A percentile compares a stretch with the other conserved stretches of the same genome.
phyloP scores from a whole-genome alignment of 2,888 invertebrate species.

The Drosophila hamatofila region DNA sequence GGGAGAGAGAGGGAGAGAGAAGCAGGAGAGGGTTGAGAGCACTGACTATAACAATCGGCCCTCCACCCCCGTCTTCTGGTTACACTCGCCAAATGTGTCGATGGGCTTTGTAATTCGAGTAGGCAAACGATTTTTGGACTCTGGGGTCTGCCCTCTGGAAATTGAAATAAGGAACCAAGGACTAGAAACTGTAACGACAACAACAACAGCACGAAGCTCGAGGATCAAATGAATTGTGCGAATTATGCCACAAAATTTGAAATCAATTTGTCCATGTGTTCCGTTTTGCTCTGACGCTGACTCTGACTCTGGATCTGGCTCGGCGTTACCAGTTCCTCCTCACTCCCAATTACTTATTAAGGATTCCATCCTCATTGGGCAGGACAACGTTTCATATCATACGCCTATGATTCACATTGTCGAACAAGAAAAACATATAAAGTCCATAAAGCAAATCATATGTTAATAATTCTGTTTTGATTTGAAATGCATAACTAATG shows the following conservation, averaged over 20 bases:
- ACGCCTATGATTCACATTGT: background rate
- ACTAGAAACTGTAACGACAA: conserved; percentile 49
- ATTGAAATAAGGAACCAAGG: conserved; percentile 33
- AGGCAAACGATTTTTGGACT: conserved; percentile 27
- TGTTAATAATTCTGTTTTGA: background rate
- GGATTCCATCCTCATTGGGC: conserved; percentile 1
- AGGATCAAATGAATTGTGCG: conserved; percentile 74
- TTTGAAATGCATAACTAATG: background rate
- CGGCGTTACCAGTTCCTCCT: background rate
- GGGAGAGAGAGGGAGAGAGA: background rate
- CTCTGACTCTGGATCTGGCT: background rate
- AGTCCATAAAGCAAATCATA: background rate
- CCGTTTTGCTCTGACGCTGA: conserved; percentile 1
- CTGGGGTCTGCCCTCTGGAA: conserved; percentile 28
- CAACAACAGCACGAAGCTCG: conserved; percentile 40
- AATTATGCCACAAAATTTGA: conserved; percentile 82
- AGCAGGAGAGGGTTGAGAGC: conserved; percentile 1
- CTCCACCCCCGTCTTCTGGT: conserved; percentile 2
- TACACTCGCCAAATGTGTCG: conserved; percentile 43
- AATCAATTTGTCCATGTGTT: conserved; percentile 82
- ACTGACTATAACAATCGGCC: background rate
- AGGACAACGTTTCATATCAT: background rate
- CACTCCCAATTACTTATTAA: background rate
- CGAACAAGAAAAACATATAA: no score
- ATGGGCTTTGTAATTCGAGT: conserved; percentile 60